phyloP scores from a whole-genome alignment of 53 echinoderm and acorn worm species.

The Holothuria scabra region DNA sequence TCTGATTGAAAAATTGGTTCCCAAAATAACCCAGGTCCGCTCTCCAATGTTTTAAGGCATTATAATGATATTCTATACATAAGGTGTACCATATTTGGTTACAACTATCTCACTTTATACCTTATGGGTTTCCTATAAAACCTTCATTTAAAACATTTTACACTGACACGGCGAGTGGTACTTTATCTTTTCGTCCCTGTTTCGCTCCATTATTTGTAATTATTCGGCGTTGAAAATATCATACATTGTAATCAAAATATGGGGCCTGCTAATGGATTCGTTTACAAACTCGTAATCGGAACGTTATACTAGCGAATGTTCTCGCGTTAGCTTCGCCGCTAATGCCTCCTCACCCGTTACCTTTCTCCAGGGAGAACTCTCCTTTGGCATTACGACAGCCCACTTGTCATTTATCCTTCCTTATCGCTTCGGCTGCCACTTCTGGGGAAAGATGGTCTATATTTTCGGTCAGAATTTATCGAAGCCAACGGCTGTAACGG shows the following conservation, averaged over 20 bases:
- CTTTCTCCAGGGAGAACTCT: conserved; percentile 22
- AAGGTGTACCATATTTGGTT: too few relatives aligned
- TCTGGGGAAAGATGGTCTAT: neutral
- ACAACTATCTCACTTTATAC: too few relatives aligned
- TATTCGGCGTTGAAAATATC: conserved; percentile 29
- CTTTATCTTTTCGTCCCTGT: neutral
- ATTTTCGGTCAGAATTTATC: conserved; percentile 28
- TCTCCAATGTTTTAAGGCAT: too few relatives aligned
- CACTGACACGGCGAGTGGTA: too few relatives aligned
- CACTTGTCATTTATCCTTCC: conserved; percentile 19
- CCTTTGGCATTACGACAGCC: neutral
- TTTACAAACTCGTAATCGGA: conserved; percentile 36
- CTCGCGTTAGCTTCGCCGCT: conserved; percentile 23
- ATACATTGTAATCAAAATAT: conserved; percentile 8
- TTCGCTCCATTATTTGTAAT: conserved; percentile 30
- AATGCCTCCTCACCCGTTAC: conserved; percentile 8
- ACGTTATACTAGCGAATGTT: conserved; percentile 22
- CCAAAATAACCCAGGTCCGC: too few relatives aligned
- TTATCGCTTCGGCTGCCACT: conserved; percentile 33
- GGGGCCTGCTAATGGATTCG: conserved; percentile 26
- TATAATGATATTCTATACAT: too few relatives aligned
- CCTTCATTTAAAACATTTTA: too few relatives aligned
- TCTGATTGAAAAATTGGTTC: too few relatives aligned
- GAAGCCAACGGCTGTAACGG: conserved; percentile 34
- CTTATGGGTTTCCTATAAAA: too few relatives aligned